A percentile compares a stretch with the other conserved stretches of the same genome.
These are phyloP conservation scores for Knipowitschia caucasica DNA, from an alignment of 2,797 vertebrate species.

Conservation along the genomic window DNA sequence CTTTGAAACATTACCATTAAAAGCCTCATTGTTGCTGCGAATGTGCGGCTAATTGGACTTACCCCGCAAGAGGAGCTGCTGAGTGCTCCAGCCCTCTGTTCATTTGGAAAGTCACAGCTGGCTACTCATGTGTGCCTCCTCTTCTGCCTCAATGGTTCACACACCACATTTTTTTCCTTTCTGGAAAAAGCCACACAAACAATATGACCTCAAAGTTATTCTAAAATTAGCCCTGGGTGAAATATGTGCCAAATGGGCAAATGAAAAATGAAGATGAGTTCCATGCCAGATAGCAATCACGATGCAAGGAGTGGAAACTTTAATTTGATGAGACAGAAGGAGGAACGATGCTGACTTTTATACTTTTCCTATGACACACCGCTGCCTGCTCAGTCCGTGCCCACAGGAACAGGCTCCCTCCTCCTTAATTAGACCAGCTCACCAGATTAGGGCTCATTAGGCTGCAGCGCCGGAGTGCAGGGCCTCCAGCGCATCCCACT, in stretches of 20 bases:
- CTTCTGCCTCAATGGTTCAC: slow-evolving; percentile 23
- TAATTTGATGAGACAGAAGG: slow-evolving; percentile 19
- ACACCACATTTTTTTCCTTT: slow-evolving; percentile 26
- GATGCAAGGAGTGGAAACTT: slow-evolving; percentile 31
- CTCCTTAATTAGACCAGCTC: slow-evolving; percentile 65
- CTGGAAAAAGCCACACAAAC: slow-evolving; percentile 38
- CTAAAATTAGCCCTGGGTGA: slow-evolving; percentile 51
- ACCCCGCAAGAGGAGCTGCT: slow-evolving; percentile 42
- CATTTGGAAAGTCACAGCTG: slow-evolving; percentile 66
- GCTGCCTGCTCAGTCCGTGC: slow-evolving; percentile 33
- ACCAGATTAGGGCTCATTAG: slow-evolving; percentile 69
- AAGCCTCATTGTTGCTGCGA: slow-evolving; percentile 46
- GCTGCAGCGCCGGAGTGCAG: slow-evolving; percentile 57
- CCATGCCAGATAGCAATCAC: slow-evolving; percentile 40
- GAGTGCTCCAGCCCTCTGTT: slow-evolving; percentile 36
- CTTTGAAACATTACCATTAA: slow-evolving; percentile 46
- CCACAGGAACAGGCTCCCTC: slow-evolving; percentile 47
- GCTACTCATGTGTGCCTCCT: slow-evolving; percentile 40
- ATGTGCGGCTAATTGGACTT: slow-evolving; percentile 53
- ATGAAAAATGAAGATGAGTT: slow-evolving; percentile 31
- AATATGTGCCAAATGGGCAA: slow-evolving; percentile 40
- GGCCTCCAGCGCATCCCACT: slow-evolving; percentile 61
- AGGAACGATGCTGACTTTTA: slow-evolving; percentile 24
- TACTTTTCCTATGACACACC: slow-evolving; percentile 29
- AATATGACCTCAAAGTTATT: slow-evolving; percentile 16